Evolutionary conservation across 2,797 vertebrate genomes (phyloP), one percentile per base, ranked within the genome.

Genomic region (Lagorchestes hirsutus): DNA sequence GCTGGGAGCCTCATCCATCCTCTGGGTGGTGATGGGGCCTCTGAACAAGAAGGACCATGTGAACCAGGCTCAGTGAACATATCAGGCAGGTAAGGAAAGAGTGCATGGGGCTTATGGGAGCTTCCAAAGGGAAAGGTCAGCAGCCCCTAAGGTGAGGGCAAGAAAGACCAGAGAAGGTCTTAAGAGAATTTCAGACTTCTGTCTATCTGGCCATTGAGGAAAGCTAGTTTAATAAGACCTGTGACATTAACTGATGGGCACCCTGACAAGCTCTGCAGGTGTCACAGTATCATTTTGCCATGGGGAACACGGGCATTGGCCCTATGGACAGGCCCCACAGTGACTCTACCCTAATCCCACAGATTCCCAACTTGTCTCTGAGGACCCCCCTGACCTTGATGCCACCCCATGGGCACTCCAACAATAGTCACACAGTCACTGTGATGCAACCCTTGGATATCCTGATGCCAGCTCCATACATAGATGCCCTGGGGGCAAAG

Each of bases 81-180:
- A 96, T 93, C 18, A 62, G 95, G 95, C 97, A 98, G 98, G 98
- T 98, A 98, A 98, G 98, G 95, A 95, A 57, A 2, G 22, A 6
- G 90, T 96, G 94, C 90, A 40, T 1, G 28, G 90, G n/a, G 74
- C 6, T 46, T 82, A 24, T 2, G 8, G 74, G 22, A 16, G 22
- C 40, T 46, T 46, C 40, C 22, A 82, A 46, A 82, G 28, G 14
- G 34, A 90, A 91, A 54, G 74, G 27, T 74, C 95, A 55, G 34
- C 50, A 14, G 29, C n/a, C 67, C 18, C n/a, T 74, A 40, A 74
- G 16, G 67, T 8, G 40, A 40, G n/a, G 62, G 34, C 34, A 74
- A 31, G 74, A 82, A 82, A 14, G 40, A 40, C 74, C 16, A 40
- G 74, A 82, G 74, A 82, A 22, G 6, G 18, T 82, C 74, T 27